phyloP scores from a whole-genome alignment of 2,113 vertebrate species.

The Hymenochirus boettgeri region DNA sequence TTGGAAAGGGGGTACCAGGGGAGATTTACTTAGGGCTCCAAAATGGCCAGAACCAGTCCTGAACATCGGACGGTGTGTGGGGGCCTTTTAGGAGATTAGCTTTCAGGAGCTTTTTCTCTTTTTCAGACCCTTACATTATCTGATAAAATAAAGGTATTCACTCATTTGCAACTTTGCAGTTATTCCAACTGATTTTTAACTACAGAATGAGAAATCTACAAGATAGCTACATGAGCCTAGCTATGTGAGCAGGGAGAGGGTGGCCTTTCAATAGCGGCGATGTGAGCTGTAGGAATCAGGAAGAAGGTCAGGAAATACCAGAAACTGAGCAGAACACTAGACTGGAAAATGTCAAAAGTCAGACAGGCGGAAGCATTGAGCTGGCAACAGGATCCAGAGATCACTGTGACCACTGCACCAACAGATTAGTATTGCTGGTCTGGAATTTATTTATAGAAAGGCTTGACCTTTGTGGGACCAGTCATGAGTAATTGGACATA shows the following conservation, averaged over 20 bases:
- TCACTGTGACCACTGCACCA: conserved; percentile 20
- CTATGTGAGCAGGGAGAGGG: background rate
- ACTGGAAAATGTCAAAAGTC: conserved; percentile 27
- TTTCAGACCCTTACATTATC: no score
- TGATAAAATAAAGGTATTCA: no score
- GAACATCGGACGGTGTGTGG: no score
- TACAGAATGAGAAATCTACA: no score
- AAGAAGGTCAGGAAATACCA: conserved; percentile 12
- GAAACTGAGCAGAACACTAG: conserved; percentile 2
- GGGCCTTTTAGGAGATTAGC: no score
- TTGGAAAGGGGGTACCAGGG: no score
- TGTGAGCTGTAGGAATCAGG: background rate
- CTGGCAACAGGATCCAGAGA: conserved; percentile 33
- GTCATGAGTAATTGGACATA: conserved; percentile 31
- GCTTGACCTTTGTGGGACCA: conserved; percentile 37
- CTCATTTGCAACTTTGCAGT: no score
- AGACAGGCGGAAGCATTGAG: conserved; percentile 26
- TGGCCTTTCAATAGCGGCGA: background rate
- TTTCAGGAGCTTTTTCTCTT: no score
- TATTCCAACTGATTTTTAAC: no score
- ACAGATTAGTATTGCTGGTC: conserved; percentile 13
- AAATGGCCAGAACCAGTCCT: no score
- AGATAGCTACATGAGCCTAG: background rate
- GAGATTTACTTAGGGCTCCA: no score
- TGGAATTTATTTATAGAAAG: conserved; percentile 40